A percentile compares a stretch with the other conserved stretches of the same genome.
phyloP scores from a whole-genome alignment of 2,888 invertebrate species.

The Cryptocephalus moraei region DNA sequence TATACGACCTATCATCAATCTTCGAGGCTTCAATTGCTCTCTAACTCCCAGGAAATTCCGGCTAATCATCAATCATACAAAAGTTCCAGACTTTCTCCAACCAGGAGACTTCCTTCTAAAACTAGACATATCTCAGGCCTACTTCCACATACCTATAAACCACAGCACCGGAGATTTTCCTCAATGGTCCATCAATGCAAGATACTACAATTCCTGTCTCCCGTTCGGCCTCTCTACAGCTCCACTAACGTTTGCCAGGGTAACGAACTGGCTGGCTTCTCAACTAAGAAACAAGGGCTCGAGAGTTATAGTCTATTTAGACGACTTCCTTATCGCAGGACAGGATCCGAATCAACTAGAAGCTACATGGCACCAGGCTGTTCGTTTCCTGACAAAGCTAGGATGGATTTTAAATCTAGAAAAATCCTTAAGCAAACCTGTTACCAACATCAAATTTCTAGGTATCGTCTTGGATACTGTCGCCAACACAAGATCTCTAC shows the following conservation, averaged over 20 bases:
- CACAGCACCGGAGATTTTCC: slow-evolving; percentile 7
- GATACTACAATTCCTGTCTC: slow-evolving; percentile 10
- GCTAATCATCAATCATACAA: slow-evolving; percentile 9
- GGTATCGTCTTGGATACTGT: slow-evolving; percentile 12
- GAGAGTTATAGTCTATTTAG: slow-evolving; percentile 12
- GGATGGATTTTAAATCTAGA: slow-evolving; percentile 11
- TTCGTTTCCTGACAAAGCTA: slow-evolving; percentile 3
- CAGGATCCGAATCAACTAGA: slow-evolving; percentile 3
- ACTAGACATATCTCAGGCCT: slow-evolving; percentile 8
- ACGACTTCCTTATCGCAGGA: slow-evolving; percentile 11
- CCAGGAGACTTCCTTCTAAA: slow-evolving; percentile 5
- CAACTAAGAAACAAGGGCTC: slow-evolving; percentile 5
- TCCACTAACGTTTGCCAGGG: slow-evolving; percentile 6
- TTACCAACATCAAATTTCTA: slow-evolving; percentile 6
- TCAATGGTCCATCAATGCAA: slow-evolving; percentile 5
- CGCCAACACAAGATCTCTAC: slow-evolving; percentile 6
- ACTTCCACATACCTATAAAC: slow-evolving; percentile 10
- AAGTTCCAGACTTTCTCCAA: slow-evolving; percentile 7
- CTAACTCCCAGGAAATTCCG: slow-evolving; percentile 8
- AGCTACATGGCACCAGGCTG: slow-evolving; percentile 1
- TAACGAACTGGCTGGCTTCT: slow-evolving; percentile 11
- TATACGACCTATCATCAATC: slow-evolving; percentile 9
- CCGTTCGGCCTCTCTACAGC: slow-evolving; percentile 13
- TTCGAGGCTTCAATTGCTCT: slow-evolving; percentile 7
- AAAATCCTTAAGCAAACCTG: slow-evolving; percentile 7